Conservation (phyloP, 2,888 invertebrate species). For the Cryptus armator region DNA sequence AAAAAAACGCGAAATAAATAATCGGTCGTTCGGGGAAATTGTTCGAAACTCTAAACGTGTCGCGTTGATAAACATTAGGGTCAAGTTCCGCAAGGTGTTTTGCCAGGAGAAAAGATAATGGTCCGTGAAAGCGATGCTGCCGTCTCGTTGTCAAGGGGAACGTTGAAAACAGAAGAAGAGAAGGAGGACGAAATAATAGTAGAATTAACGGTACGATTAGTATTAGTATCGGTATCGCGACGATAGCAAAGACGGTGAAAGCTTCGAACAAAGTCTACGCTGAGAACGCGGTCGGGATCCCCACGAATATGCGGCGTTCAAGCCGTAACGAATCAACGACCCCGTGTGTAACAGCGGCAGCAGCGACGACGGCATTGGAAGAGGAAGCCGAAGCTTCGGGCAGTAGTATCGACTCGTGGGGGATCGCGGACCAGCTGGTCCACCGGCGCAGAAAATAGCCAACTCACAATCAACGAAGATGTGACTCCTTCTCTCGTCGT, state of each 20-base stretch:
- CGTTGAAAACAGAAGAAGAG: conserved; percentile 35
- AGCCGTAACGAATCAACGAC: conserved; percentile 63
- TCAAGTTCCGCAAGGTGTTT: neutral
- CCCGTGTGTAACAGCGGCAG: conserved; percentile 36
- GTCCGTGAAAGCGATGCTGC: conserved; percentile 18
- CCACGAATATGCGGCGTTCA: conserved; percentile 62
- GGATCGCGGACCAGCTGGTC: conserved; percentile 53
- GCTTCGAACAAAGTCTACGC: neutral
- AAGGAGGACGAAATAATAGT: neutral
- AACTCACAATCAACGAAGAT: conserved; percentile 23
- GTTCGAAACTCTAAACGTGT: neutral
- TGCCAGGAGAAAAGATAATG: conserved; percentile 25
- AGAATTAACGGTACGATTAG: neutral
- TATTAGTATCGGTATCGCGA: neutral
- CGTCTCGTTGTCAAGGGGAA: conserved; percentile 52
- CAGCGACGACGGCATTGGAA: conserved; percentile 13
- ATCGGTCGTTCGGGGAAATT: neutral
- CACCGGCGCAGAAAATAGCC: conserved; percentile 24
- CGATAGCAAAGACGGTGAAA: conserved; percentile 48
- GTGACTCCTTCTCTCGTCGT: conserved; percentile 27
- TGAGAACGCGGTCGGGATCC: conserved; percentile 31
- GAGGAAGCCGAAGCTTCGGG: conserved; percentile 11
- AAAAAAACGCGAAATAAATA: neutral
- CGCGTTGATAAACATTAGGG: neutral
- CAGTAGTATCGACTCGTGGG: conserved; percentile 44